Base-by-base conservation (phyloP, 2,888 invertebrate genomes). In the Aelia acuminata region DNA sequence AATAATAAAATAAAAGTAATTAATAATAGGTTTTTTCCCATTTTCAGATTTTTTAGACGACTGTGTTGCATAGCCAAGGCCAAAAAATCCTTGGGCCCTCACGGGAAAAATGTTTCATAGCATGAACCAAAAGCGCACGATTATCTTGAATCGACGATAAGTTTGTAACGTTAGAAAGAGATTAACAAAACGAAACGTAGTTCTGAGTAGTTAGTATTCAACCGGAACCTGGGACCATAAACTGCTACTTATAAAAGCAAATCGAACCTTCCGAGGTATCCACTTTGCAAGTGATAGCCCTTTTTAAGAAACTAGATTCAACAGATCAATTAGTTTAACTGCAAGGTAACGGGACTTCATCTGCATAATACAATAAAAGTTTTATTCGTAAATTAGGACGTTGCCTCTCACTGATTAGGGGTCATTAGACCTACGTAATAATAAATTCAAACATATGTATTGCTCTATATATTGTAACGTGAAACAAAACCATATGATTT, bases 251-350 rank as follows among this genome's bases (percentile, higher is more conserved):
- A 35, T 70, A 35, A 31, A 70, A 70, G 35, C 63, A 20, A 70
- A 70, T 31, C 5, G 63, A n/a, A 18, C 18, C 63, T 10, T 1
- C 13, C 0, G 18, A 35, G 31, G 31, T n/a, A 35, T 18, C 63
- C 63, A 70, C 31, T 70, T 70, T 70, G 35, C 18, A 70, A 70
- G 35, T 35, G 31, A 35, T 31, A 18, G 18, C 35, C 63, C 63
- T 70, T 70, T 70, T 70, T 70, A 70, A 70, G 63, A 70, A 70
- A 70, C 63, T 70, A 70, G 31, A 70, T 20, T 70, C 35, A 70
- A 70, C 63, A 70, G 31, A 35, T 70, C 63, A 70, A 70, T 70
- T 70, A 70, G 35, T 70, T 70, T 18, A 70, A 70, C 63, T 70
- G 4, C 31, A 18, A 18, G 10, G 2, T n/a, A 4, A 0, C 18